Base-by-base conservation (phyloP, 2,888 invertebrate species). In the Eubasilissa splendida region DNA sequence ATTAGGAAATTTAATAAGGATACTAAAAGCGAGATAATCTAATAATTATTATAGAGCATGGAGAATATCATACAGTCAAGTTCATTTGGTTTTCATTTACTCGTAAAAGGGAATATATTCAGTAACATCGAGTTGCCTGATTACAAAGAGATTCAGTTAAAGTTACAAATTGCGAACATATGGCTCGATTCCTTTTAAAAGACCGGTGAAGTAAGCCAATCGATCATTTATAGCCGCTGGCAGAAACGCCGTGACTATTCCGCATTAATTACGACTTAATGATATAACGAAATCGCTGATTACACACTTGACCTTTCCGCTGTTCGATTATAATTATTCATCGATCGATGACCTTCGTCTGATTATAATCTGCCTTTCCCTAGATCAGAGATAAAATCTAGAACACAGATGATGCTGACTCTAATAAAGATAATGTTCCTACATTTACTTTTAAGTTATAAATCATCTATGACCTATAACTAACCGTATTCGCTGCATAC, bases 301-400 rank as follows among this genome's bases (percentile, higher is more conserved):
- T 76, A 76, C n/a, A 54, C 63, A 65, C 74, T 63, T 73, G 79
- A 79, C 79, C 79, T 79, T 79, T 79, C 42, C 42, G 11, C 59
- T 53, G 74, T 65, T 77, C 60, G 73, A 79, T 79, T 71, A 79
- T 42, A 42, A 42, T 74, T 71, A 79, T 65, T 65, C n/a, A 63
- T 71, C 53, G 56, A 79, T 60, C 63, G 50, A 31, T 74, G 73
- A 74, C 79, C 73, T 79, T 79, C 79, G 52, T 42, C 42, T 77
- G 54, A 54, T 63, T 77, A n/a, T 12, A 70, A 77, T 53, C n/a
- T 58, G 58, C 70, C 68, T 68, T 70, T 77, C 77, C 70, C 60
- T 60, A 1, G 11, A 33, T 56, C 53, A 9, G 75, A 75, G 52
- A 75, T 60, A 60, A 60, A 75, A 75, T 75, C 75, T 75, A 75